A percentile compares a stretch with the other conserved stretches of the same genome.
Conservation (phyloP, 2,113 vertebrate genomes). For the Cryptotis parvus region DNA sequence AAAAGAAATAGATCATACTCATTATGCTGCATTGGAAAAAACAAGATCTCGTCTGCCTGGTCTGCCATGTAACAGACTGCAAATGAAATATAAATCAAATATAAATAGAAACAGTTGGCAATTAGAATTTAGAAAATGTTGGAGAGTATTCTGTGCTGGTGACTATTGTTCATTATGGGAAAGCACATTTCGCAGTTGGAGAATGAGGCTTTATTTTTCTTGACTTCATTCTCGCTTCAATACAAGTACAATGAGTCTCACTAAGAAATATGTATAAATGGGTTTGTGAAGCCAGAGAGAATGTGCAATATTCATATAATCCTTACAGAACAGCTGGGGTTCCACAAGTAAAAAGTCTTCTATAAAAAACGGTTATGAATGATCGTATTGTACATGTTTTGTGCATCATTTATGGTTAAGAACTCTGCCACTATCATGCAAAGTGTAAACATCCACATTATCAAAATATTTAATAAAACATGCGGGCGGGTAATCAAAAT, state of each 20-base stretch:
- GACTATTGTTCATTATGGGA: conserved; percentile 76
- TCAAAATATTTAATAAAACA: conserved; percentile 85
- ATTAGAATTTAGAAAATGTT: conserved; percentile 78
- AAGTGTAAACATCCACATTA: conserved; percentile 84
- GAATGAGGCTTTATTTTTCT: conserved; percentile 66
- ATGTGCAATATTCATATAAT: conserved; percentile 67
- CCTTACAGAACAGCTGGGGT: conserved; percentile 68
- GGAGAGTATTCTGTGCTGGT: conserved; percentile 83
- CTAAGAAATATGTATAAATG: conserved; percentile 81
- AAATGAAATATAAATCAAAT: conserved; percentile 84
- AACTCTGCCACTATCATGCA: conserved; percentile 81
- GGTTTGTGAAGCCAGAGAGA: conserved; percentile 73
- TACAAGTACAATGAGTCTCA: conserved; percentile 69
- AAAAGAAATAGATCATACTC: conserved; percentile 80
- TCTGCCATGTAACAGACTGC: conserved; percentile 71
- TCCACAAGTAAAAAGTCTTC: conserved; percentile 68
- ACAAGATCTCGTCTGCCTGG: conserved; percentile 48
- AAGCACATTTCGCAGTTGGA: background rate
- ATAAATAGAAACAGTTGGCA: conserved; percentile 81
- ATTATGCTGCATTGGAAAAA: conserved; percentile 55
- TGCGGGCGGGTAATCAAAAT: conserved; percentile 84
- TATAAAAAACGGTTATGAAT: conserved; percentile 79
- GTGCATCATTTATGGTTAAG: conserved; percentile 71
- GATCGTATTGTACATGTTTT: conserved; percentile 66
- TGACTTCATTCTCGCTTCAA: conserved; percentile 70